Percentiles rank a stretch among this genome's conserved stretches.
Conservation (phyloP, 2,888 invertebrate genomes). For the Zelleria hepariella region DNA sequence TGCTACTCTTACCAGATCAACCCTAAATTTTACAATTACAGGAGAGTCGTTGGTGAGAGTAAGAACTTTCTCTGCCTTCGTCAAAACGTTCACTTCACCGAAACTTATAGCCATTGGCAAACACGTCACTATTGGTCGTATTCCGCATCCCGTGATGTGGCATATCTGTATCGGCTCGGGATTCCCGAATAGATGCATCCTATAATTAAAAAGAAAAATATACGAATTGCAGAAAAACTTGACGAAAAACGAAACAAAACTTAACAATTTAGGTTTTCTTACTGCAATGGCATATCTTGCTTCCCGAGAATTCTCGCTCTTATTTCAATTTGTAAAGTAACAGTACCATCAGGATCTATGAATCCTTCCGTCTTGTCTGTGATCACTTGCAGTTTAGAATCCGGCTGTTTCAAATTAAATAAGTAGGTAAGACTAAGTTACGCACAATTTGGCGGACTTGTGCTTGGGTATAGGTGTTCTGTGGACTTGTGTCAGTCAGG, state of each 20-base stretch:
- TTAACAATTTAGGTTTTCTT: too few species aligned
- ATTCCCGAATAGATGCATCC: constrained; percentile 53
- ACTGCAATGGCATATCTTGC: not conserved
- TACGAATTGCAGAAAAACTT: not conserved
- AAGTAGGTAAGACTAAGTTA: not conserved
- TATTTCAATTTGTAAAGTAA: constrained; percentile 52
- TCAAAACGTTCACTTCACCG: constrained; percentile 73
- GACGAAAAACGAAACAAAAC: too few species aligned
- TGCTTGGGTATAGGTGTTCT: too few species aligned
- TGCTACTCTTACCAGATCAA: constrained; percentile 55
- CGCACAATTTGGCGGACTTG: too few species aligned
- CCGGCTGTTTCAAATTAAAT: not conserved
- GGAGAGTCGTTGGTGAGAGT: constrained; percentile 79
- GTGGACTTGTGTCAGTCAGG: too few species aligned
- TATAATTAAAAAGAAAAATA: constrained; percentile 15
- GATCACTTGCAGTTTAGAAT: constrained; percentile 12
- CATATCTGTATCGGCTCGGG: constrained; percentile 55
- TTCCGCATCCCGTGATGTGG: constrained; percentile 66
- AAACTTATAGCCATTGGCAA: constrained; percentile 74
- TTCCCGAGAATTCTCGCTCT: constrained; percentile 30
- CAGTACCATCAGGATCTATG: constrained; percentile 54
- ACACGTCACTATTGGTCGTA: constrained; percentile 78
- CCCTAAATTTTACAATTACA: constrained; percentile 71
- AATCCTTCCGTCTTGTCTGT: constrained; percentile 43
- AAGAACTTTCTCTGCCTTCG: constrained; percentile 57